Percentiles rank a stretch among this genome's conserved stretches.
Evolutionary conservation across 2,888 invertebrate genomes (phyloP).

Genomic region (Hydrotaea cyrtoneurina): DNA sequence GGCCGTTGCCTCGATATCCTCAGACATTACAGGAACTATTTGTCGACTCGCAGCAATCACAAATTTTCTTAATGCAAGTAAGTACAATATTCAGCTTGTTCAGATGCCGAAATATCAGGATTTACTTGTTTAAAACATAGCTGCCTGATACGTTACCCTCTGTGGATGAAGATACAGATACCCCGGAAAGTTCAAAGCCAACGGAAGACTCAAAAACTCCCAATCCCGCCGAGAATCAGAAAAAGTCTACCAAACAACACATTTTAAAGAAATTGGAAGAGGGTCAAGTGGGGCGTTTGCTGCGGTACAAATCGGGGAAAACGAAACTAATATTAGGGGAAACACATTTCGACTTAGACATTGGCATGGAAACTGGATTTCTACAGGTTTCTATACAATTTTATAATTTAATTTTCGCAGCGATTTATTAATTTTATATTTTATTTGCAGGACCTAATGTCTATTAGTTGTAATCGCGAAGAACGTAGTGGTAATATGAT

Average conservation of each 20-base stretch:
- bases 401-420: neutral
- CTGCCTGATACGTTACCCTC: constrained; percentile 77
- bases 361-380: constrained; percentile 83
- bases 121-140: constrained; percentile 67
- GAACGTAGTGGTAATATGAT: constrained; percentile 83
- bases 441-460: constrained; percentile 81
- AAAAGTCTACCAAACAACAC: constrained; percentile 41
- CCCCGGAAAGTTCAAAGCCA: constrained; percentile 42
- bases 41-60: constrained; percentile 71
- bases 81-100: constrained; percentile 8
- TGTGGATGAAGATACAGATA: constrained; percentile 69
- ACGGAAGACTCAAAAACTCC: constrained; percentile 19
- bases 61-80: constrained; percentile 79
- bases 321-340: constrained; percentile 83
- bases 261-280: constrained; percentile 81
- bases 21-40: constrained; percentile 75
- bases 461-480: constrained; percentile 81
- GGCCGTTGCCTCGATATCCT: constrained; percentile 73
- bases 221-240: constrained; percentile 37
- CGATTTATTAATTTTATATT: neutral
- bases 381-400: constrained; percentile 79
- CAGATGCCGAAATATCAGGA: neutral
- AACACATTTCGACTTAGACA: constrained; percentile 83
- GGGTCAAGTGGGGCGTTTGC: constrained; percentile 83
- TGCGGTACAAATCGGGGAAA: constrained; percentile 83